phyloP scores from a whole-genome alignment of 2,888 invertebrate species.

The Minunthozetes semirufus region DNA sequence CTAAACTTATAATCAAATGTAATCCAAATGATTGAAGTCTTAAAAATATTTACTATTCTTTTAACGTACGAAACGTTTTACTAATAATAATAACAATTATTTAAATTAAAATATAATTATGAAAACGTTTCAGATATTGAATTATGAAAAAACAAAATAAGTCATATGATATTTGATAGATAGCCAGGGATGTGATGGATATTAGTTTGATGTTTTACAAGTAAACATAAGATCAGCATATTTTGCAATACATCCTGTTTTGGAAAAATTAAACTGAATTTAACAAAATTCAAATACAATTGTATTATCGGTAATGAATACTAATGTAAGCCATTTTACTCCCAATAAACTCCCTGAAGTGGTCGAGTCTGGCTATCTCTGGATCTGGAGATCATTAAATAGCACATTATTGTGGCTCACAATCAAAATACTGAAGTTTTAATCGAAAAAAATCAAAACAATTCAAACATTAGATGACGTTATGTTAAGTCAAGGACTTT shows the following conservation, averaged over 20 bases:
- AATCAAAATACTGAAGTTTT: background rate
- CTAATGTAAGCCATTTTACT: too few species aligned
- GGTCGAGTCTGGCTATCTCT: too few species aligned
- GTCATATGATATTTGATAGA: slow-evolving; percentile 3
- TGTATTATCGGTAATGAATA: too few species aligned
- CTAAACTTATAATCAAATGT: background rate
- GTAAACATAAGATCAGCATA: too few species aligned
- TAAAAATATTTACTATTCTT: too few species aligned
- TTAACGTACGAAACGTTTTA: background rate
- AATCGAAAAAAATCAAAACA: background rate
- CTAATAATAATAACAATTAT: background rate
- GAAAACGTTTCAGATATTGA: background rate
- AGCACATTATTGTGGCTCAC: too few species aligned
- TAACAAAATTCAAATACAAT: too few species aligned
- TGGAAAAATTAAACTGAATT: too few species aligned
- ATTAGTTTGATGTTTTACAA: too few species aligned
- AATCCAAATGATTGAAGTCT: background rate
- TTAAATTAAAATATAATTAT: background rate
- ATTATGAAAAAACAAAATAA: background rate
- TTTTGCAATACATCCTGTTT: too few species aligned
- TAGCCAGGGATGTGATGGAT: background rate
- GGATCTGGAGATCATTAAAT: too few species aligned
- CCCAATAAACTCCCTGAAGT: too few species aligned
- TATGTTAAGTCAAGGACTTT: background rate
- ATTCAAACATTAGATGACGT: background rate